Percentiles rank a stretch among this genome's conserved stretches.
phyloP scores from a whole-genome alignment of 2,888 invertebrate species.

The Mimas tiliae region DNA sequence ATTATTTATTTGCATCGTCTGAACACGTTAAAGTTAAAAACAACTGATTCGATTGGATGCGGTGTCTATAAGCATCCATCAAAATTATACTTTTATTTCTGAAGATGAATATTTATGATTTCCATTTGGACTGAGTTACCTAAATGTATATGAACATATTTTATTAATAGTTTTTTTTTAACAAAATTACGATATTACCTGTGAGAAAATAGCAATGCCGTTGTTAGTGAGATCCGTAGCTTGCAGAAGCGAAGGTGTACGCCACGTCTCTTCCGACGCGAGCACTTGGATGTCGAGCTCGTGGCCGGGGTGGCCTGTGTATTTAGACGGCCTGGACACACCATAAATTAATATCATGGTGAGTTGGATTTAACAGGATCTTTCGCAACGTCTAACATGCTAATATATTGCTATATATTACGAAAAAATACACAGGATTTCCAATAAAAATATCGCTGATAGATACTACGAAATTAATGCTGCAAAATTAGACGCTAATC shows the following conservation, averaged over 20 bases:
- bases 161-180: no score
- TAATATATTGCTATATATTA: neutral
- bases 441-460: neutral
- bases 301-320: conserved; percentile 86
- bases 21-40: no score
- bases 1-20: no score
- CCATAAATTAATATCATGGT: neutral
- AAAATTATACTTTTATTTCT: neutral
- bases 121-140: neutral
- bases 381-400: neutral
- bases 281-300: conserved; percentile 90
- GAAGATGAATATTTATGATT: no score
- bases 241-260: conserved; percentile 91
- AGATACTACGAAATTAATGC: neutral
- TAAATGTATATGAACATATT: conserved; percentile 23
- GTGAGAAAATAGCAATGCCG: conserved; percentile 92
- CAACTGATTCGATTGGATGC: no score
- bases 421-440: no score
- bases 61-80: no score
- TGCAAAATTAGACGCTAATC: neutral
- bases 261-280: conserved; percentile 94
- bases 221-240: conserved; percentile 87
- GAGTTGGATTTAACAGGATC: neutral
- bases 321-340: conserved; percentile 74
- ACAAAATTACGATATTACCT: conserved; percentile 72